Base-by-base conservation (phyloP, 2,113 vertebrate genomes). In the human (Homo sapiens) region DNA sequence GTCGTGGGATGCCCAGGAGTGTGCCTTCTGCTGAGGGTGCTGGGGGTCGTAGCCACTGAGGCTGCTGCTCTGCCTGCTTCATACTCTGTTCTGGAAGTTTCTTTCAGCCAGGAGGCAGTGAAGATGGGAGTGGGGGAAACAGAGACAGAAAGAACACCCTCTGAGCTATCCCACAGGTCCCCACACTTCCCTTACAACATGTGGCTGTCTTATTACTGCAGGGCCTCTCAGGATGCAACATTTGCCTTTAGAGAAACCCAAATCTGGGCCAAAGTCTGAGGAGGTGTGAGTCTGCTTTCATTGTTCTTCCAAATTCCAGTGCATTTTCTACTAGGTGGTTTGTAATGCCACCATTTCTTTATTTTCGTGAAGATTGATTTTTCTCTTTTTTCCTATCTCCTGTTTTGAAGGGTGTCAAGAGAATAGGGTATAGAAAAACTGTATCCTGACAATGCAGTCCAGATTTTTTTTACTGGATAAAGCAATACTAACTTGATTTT, bases 71-170 rank as follows among this genome's bases (percentile, higher is more conserved):
- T 85, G 38, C 59, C 35, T 94, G 12, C 14, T 88, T 57, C 18
- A 68, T 6, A 59, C 32, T 55, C 82, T 86, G 35, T 66, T 96
- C 76, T 89, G n/a, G 75, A 92, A 76, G 87, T 76, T 78, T 92
- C 59, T n/a, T 35, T 86, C 25, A 40, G n/a, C 35, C 57, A 59
- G 64, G 48, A 88, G 23, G 8, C 6, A 16, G 38, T 81, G 79
- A 48, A 75, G 55, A n/a, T 59, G 30, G 73, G 38, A 70, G n/a
- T 52, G 55, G 23, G 75, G 40, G 43, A 79, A 43, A 7, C 40
- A 50, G 55, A 94, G 72, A 22, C 43, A 55, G 70, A 81, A 61
- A 45, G 66, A 96, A 38, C 25, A 48, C 5, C n/a, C 23, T 83
- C 14, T 59, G 2, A 48, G 50, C 45, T 45, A 2, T 27, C 23